Base-by-base conservation (phyloP, 2,888 invertebrate species). In the Podotricha telesiphe region DNA sequence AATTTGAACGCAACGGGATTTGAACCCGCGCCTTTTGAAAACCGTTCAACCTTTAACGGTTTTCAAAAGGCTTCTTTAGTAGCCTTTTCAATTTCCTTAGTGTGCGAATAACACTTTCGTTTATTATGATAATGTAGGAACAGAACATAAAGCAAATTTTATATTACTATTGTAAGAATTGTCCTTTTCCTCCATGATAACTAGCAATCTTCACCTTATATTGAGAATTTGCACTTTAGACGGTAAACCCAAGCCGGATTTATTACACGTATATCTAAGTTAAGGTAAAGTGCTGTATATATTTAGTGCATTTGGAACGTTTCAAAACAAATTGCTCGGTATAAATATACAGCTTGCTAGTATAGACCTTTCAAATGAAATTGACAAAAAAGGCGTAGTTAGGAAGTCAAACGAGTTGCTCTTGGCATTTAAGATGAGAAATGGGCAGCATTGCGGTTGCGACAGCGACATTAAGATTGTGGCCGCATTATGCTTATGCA, bases 401-500 rank as follows among this genome's bases (percentile, higher is more conserved):
- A 66, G 71, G 63, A 74, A 76, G 72, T 74, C 74, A 80, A 79
- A 77, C 81, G 79, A 82, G 79, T 80, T 85, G 85, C 84, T 84
- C 81, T 82, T 83, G 84, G 83, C 84, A 84, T 90, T 91, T 87
- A 83, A 86, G 85, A 88, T 89, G 90, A 90, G 86, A 89, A 89
- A 91, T 90, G 89, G 87, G 82, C 86, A 86, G 85, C 84, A 80
- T 76, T 85, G 85, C 83, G 83, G 83, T 82, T 80, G 82, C 84
- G 86, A 89, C 87, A 85, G 84, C 80, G 81, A 81, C 81, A 77
- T 83, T 84, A 82, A 88, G 88, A 89, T 89, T 86, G 88, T 83
- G 82, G 82, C 80, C 76, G 86, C 85, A 84, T 86, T 86, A 86
- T 87, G 85, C 84, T 87, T 87, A 86, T 87, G 85, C 86, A 83